A percentile compares a stretch with the other conserved stretches of the same genome.
Conservation (phyloP, 2,797 vertebrate species). For the Rachycentron canadum region DNA sequence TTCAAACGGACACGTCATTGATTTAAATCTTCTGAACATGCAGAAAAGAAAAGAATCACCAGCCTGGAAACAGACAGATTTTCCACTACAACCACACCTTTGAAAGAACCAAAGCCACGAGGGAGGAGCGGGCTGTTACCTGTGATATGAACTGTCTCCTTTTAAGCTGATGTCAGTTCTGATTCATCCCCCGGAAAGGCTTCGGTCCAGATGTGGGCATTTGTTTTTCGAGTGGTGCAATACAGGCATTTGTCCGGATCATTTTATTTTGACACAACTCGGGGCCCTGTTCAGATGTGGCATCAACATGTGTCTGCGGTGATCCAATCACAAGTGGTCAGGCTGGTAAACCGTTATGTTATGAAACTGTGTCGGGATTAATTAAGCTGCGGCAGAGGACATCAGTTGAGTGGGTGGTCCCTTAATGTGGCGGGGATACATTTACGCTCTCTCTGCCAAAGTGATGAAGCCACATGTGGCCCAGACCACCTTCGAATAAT, state of each 20-base stretch:
- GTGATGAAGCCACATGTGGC: too few species aligned
- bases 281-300: neutral
- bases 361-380: too few species aligned
- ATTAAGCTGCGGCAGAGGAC: too few species aligned
- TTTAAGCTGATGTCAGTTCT: neutral
- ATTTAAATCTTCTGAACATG: neutral
- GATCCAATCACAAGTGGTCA: too few species aligned
- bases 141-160: neutral
- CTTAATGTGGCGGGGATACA: too few species aligned
- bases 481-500: too few species aligned
- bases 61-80: neutral
- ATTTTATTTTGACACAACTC: neutral
- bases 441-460: too few species aligned
- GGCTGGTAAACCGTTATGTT: too few species aligned
- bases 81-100: neutral
- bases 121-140: neutral
- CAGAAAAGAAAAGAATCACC: conserved; percentile 2
- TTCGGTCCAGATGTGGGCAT: neutral
- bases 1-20: neutral
- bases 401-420: too few species aligned
- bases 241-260: neutral
- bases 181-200: neutral
- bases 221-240: neutral
- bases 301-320: too few species aligned
- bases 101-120: neutral